Evolutionary conservation across 2,113 vertebrate genomes (phyloP).

Genomic region (Ammodytes dubius): DNA sequence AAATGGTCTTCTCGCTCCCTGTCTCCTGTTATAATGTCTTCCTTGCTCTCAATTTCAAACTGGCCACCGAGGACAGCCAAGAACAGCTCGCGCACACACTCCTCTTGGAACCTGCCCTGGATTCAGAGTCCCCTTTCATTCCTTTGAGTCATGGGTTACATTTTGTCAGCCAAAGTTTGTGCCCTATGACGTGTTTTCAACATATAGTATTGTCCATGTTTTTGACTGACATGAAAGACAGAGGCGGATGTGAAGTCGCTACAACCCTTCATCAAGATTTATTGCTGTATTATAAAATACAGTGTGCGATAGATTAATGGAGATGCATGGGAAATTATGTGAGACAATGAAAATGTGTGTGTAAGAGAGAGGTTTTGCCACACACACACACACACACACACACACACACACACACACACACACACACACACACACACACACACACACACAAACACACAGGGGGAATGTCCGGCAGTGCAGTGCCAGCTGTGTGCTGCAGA

Average conservation of each 20-base stretch:
- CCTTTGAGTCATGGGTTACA: slow-evolving; percentile 55
- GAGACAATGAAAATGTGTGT: slow-evolving; percentile 9
- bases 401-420: slow-evolving; percentile 28
- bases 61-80: slow-evolving; percentile 32
- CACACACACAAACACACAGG: slow-evolving; percentile 36
- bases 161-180: slow-evolving; percentile 48
- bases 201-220: background rate
- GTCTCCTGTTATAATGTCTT: slow-evolving; percentile 9
- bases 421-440: slow-evolving; percentile 32
- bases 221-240: slow-evolving; percentile 26
- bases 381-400: slow-evolving; percentile 5
- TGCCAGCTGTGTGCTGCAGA: slow-evolving; percentile 77
- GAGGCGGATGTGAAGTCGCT: background rate
- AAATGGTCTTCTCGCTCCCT: slow-evolving; percentile 8
- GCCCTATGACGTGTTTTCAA: slow-evolving; percentile 34
- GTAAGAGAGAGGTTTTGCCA: slow-evolving; percentile 27
- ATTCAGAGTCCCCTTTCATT: slow-evolving; percentile 46
- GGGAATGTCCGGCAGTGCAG: slow-evolving; percentile 74
- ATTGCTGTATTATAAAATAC: slow-evolving; percentile 19
- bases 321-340: background rate
- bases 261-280: slow-evolving; percentile 26
- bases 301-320: slow-evolving; percentile 5
- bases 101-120: slow-evolving; percentile 40
- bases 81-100: slow-evolving; percentile 20
- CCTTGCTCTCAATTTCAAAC: slow-evolving; percentile 37